Conservation (phyloP, 2,888 invertebrate species). For the Dryobotodes eremita region DNA sequence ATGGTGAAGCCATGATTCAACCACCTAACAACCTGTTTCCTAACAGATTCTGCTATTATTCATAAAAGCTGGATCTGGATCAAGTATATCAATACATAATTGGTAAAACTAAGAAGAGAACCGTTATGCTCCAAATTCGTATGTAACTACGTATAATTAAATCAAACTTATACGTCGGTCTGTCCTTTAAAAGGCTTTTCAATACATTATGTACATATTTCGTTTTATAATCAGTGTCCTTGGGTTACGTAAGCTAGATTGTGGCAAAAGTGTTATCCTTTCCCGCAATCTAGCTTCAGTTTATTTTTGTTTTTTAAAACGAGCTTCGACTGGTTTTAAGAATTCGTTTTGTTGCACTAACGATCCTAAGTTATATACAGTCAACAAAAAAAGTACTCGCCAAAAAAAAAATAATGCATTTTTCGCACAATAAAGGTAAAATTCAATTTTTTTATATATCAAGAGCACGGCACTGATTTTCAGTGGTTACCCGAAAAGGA, state of each 20-base stretch:
- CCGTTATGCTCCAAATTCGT: not conserved
- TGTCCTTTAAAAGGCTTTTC: not conserved
- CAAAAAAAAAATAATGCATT: not conserved
- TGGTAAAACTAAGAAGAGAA: not conserved
- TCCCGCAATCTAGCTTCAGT: not conserved
- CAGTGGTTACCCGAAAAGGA: no score
- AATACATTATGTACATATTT: not conserved
- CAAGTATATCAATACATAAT: not conserved
- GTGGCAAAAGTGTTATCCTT: no score
- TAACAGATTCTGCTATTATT: not conserved
- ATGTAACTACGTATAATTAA: not conserved
- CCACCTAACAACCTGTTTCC: not conserved
- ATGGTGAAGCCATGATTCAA: not conserved
- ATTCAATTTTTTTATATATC: not conserved
- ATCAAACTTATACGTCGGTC: not conserved
- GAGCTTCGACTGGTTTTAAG: not conserved
- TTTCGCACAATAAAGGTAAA: not conserved
- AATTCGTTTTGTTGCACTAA: conserved; percentile 21
- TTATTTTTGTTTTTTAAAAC: conserved; percentile 6
- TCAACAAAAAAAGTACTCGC: not conserved
- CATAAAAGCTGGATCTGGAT: no score
- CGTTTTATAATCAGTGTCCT: not conserved
- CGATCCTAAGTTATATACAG: not conserved
- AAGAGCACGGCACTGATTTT: no score
- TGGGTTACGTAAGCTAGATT: no score